Evolutionary conservation across 1,140 invertebrate species (phyloP).

Genomic region (Octopus bimaculoides): DNA sequence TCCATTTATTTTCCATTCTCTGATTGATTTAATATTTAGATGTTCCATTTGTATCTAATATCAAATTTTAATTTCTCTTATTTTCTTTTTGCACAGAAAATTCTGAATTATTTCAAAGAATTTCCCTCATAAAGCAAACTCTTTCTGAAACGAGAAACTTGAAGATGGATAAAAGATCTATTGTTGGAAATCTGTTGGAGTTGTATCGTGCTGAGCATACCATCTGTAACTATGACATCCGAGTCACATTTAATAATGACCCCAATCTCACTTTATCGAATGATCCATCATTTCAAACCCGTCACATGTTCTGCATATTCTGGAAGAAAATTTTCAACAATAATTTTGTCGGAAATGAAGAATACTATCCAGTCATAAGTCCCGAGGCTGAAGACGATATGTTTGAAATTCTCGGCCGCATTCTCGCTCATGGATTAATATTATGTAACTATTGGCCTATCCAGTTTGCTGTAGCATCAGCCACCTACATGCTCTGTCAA

Average conservation of each 20-base stretch:
- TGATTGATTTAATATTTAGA: no score
- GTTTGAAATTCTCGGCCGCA: slow-evolving; percentile 22
- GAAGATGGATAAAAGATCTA: neutral
- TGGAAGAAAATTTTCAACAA: slow-evolving; percentile 23
- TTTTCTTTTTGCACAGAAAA: slow-evolving; percentile 1
- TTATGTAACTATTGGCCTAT: slow-evolving; percentile 23
- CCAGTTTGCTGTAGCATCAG: slow-evolving; percentile 18
- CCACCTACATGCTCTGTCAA: slow-evolving; percentile 13
- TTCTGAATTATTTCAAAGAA: slow-evolving; percentile 10
- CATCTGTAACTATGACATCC: slow-evolving; percentile 10
- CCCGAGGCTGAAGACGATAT: slow-evolving; percentile 14
- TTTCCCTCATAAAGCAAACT: slow-evolving; percentile 12
- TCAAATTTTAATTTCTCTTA: neutral
- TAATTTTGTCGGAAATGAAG: slow-evolving; percentile 23
- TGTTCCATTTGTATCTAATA: neutral
- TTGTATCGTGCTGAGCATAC: slow-evolving; percentile 7
- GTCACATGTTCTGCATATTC: slow-evolving; percentile 19
- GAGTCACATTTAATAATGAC: neutral
- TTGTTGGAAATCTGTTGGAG: slow-evolving; percentile 1
- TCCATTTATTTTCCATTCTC: no score
- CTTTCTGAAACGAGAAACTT: slow-evolving; percentile 10
- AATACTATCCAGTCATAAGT: slow-evolving; percentile 20
- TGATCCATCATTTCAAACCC: neutral
- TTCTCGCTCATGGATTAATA: slow-evolving; percentile 25
- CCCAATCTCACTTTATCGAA: neutral